Evolutionary conservation across 1,140 invertebrate species (phyloP).

Genomic region (Trinorchestia longiramus): DNA sequence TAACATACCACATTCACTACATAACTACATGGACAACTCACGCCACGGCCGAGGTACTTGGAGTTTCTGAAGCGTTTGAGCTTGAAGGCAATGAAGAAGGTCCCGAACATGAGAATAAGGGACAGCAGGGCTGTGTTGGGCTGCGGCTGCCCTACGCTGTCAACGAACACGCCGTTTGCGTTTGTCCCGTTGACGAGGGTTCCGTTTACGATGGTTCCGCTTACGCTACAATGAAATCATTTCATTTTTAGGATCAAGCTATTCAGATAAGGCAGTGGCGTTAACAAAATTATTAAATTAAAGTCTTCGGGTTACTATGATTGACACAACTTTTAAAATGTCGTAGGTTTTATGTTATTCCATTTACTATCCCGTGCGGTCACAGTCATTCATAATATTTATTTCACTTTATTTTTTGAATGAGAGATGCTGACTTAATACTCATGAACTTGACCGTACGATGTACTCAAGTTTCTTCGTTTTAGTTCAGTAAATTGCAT

Average conservation of each 20-base stretch:
- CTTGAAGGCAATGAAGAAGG: constrained; percentile 94
- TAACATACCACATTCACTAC: not conserved
- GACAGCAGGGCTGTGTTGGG: constrained; percentile 95
- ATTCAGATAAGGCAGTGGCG: too few species aligned
- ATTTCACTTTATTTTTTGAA: too few species aligned
- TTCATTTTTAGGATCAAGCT: not conserved
- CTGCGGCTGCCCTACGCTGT: constrained; percentile 70
- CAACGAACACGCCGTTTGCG: not conserved
- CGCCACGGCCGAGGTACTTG: constrained; percentile 92
- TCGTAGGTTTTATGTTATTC: too few species aligned
- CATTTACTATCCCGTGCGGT: too few species aligned
- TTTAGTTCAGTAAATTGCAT: too few species aligned
- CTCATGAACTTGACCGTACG: too few species aligned
- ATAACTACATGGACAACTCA: constrained; percentile 67
- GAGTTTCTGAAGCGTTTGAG: constrained; percentile 93
- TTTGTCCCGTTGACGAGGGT: constrained; percentile 53
- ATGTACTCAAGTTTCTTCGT: too few species aligned
- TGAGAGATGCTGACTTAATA: too few species aligned
- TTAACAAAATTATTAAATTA: too few species aligned
- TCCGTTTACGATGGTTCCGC: constrained; percentile 33
- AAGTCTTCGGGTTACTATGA: too few species aligned
- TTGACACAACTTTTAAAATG: too few species aligned
- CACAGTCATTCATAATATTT: too few species aligned
- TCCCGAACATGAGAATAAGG: constrained; percentile 89
- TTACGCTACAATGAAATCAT: not conserved